Evolutionary conservation across 2,888 invertebrate genomes (phyloP).

Genomic region (Strigamia transsilvanica): DNA sequence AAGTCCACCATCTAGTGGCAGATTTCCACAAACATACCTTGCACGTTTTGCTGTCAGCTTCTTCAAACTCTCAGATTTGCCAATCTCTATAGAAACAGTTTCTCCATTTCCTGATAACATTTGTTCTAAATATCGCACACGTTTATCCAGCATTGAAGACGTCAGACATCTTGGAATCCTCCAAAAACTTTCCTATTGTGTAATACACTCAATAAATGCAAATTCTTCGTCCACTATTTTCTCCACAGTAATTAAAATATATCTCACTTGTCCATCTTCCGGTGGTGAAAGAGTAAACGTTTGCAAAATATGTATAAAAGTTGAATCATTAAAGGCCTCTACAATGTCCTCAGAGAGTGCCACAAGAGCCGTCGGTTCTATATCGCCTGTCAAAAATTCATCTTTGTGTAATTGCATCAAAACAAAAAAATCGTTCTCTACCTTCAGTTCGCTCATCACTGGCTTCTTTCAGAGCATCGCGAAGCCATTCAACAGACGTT

Average conservation of each 20-base stretch:
- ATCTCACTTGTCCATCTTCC: not conserved
- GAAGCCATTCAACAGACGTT: not conserved
- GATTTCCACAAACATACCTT: not conserved
- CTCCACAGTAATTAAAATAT: not conserved
- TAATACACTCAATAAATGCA: constrained; percentile 39
- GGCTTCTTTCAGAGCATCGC: not conserved
- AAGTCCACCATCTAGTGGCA: not conserved
- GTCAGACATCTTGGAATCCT: constrained; percentile 77
- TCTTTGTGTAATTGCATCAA: not conserved
- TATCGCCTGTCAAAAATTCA: not conserved
- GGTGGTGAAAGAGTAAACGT: not conserved
- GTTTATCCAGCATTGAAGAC: constrained; percentile 65
- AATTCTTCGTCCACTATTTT: not conserved
- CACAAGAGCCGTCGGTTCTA: not conserved
- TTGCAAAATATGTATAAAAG: not conserved
- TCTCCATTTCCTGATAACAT: not conserved
- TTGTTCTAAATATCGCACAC: not conserved
- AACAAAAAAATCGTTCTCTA: not conserved
- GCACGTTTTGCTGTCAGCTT: not conserved
- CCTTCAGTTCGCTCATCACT: not conserved
- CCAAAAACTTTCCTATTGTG: constrained; percentile 81
- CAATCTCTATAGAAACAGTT: not conserved
- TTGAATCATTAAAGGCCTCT: not conserved
- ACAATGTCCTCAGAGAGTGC: not conserved
- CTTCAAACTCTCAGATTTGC: not conserved